A percentile compares a stretch with the other conserved stretches of the same genome.
phyloP scores from a whole-genome alignment of 1,140 invertebrate species.

The Rhyzopertha dominica region DNA sequence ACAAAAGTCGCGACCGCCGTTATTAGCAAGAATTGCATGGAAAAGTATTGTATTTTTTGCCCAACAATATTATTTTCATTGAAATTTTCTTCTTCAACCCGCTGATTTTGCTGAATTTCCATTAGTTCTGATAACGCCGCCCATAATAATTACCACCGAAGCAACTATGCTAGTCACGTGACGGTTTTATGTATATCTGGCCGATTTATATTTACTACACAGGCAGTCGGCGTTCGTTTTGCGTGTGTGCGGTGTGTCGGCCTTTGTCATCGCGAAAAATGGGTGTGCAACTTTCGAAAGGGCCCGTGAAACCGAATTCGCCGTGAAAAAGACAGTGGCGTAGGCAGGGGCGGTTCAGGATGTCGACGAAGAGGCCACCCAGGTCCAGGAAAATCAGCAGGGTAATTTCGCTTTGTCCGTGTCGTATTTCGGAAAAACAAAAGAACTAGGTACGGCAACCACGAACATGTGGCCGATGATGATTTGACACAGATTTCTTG shows the following conservation, averaged over 20 bases:
- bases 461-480: not conserved
- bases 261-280: slow-evolving; percentile 13
- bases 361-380: slow-evolving; percentile 22
- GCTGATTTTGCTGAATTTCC: no score
- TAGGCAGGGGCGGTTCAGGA: slow-evolving; percentile 12
- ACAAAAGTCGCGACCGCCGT: no score
- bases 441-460: slow-evolving; percentile 3
- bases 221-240: slow-evolving; percentile 5
- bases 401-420: slow-evolving; percentile 19
- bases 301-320: slow-evolving; percentile 8
- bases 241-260: slow-evolving; percentile 9
- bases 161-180: slow-evolving; percentile 20
- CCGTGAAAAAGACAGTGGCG: slow-evolving; percentile 9
- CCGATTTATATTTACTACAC: slow-evolving; percentile 32
- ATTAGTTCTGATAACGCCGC: slow-evolving; percentile 2
- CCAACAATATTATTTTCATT: no score
- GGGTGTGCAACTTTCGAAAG: slow-evolving; percentile 6
- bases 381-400: slow-evolving; percentile 32
- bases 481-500: not conserved
- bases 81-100: no score
- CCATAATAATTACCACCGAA: slow-evolving; percentile 8
- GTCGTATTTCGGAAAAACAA: not conserved
- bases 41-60: no score
- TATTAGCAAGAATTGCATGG: no score
- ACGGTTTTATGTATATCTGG: slow-evolving; percentile 23